These are phyloP conservation scores for Pangasius macronema DNA, from an alignment of 2,797 vertebrate genomes.

Conservation along the genomic window DNA sequence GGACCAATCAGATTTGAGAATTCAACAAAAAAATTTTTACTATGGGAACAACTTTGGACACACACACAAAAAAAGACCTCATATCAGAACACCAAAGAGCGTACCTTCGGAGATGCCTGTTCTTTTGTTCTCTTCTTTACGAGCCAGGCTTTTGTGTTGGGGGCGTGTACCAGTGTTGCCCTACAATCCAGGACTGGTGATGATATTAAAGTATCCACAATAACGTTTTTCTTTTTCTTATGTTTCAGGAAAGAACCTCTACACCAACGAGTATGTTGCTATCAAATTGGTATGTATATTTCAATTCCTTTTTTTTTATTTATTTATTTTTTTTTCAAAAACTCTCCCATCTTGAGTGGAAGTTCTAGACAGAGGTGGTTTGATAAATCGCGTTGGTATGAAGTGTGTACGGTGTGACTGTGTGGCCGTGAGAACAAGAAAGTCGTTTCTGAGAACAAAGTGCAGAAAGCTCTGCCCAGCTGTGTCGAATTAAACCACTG, in stretches of 20 bases:
- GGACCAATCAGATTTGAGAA: neutral
- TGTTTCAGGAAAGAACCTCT: constrained; percentile 94
- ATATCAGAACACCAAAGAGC: neutral
- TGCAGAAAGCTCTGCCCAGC: constrained; percentile 1
- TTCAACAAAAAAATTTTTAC: too few relatives aligned
- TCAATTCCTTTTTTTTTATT: constrained; percentile 3
- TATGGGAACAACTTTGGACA: neutral
- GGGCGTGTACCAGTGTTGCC: neutral
- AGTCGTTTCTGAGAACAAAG: constrained; percentile 4
- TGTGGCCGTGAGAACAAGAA: constrained; percentile 7
- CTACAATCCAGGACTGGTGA: neutral
- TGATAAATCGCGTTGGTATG: neutral
- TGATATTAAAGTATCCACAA: neutral
- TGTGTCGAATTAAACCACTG: constrained; percentile 18
- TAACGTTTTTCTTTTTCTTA: neutral
- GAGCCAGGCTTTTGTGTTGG: neutral
- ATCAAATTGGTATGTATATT: constrained; percentile 95
- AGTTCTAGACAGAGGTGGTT: neutral
- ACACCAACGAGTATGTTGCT: constrained; percentile 99
- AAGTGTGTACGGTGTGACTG: neutral
- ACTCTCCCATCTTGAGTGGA: neutral
- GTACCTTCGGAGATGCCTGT: neutral
- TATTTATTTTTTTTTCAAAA: neutral
- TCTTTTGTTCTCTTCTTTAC: neutral
- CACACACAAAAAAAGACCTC: neutral